A percentile compares a stretch with the other conserved stretches of the same genome.
Evolutionary conservation across 1,140 invertebrate species (phyloP).

Genomic region (Akabosia matsudoensis): DNA sequence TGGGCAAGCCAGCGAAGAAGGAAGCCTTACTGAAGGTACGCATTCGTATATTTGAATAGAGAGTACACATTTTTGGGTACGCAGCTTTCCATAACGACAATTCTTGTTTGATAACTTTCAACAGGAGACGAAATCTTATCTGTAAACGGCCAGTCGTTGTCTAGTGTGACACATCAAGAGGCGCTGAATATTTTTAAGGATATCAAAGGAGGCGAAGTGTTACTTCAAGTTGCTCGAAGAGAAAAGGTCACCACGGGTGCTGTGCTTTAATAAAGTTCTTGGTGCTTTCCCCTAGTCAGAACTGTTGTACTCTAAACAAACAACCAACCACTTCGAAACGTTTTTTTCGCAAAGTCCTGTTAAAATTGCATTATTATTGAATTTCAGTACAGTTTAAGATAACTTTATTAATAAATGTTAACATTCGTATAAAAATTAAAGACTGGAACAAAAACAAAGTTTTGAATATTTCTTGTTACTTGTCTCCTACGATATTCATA

Average conservation of each 20-base stretch:
- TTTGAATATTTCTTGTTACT: no score
- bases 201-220: constrained; percentile 56
- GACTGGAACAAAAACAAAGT: no score
- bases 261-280: not conserved
- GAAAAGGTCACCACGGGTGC: constrained; percentile 26
- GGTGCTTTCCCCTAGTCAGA: no score
- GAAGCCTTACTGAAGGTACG: constrained; percentile 73
- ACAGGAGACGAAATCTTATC: constrained; percentile 59
- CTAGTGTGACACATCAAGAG: constrained; percentile 56
- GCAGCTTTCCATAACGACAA: no score
- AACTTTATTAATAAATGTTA: no score
- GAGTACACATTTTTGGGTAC: not conserved
- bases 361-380: no score
- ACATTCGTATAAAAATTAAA: no score
- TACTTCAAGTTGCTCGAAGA: constrained; percentile 53
- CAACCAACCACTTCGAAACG: no score
- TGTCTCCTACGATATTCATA: no score
- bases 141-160: constrained; percentile 54
- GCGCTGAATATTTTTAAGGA: constrained; percentile 57
- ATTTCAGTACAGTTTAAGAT: no score
- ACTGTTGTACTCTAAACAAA: no score
- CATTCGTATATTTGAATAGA: constrained; percentile 9
- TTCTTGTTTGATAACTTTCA: constrained; percentile 34
- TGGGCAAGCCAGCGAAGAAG: constrained; percentile 82
- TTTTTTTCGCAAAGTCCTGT: no score